Percentiles rank a stretch among this genome's conserved stretches.
Conservation (phyloP, 2,113 vertebrate genomes). For the Mobula birostris region DNA sequence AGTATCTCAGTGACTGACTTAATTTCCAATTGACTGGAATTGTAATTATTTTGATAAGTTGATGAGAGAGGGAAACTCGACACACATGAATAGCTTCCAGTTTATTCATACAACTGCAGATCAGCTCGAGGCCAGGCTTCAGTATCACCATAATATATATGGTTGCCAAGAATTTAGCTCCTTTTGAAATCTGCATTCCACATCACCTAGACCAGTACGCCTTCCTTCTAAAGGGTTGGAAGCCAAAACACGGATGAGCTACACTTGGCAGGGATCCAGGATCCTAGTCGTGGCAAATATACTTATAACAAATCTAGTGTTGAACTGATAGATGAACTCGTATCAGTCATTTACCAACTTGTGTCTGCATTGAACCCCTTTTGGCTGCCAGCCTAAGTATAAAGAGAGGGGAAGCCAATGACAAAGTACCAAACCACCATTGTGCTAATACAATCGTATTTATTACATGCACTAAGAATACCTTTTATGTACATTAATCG, state of each 20-base stretch:
- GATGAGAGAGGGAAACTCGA: neutral
- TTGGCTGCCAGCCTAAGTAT: neutral
- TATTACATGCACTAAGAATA: neutral
- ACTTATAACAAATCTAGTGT: neutral
- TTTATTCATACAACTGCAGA: neutral
- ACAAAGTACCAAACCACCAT: neutral
- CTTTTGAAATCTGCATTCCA: neutral
- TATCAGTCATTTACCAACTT: neutral
- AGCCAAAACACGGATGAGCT: neutral
- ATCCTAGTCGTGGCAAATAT: neutral
- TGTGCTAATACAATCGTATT: neutral
- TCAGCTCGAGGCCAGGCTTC: neutral
- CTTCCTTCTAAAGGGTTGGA: neutral
- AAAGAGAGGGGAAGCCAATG: neutral
- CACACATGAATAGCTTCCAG: neutral
- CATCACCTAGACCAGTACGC: neutral
- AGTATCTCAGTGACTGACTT: neutral
- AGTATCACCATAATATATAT: neutral
- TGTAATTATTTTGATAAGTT: neutral
- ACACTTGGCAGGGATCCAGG: too few species aligned
- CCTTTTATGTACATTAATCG: neutral
- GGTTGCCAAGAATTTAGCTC: slow-evolving; percentile 2
- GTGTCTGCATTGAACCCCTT: neutral
- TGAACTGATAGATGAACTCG: neutral
- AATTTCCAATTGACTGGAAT: neutral